Conservation (phyloP, 2,113 vertebrate species). For the Ciconia maguari region DNA sequence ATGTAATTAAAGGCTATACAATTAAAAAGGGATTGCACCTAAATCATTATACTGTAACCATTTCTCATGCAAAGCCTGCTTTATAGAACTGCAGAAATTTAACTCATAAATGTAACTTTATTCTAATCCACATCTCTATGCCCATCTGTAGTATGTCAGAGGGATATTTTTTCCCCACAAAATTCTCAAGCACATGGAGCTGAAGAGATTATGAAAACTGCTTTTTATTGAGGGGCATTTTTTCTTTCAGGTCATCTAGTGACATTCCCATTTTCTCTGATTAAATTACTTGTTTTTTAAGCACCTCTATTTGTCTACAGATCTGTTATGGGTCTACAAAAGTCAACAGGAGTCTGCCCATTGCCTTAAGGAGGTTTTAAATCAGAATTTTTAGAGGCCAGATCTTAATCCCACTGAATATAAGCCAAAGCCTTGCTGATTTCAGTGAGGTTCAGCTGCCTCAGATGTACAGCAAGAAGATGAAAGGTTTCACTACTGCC, state of each 20-base stretch:
- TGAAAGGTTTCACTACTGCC: background rate
- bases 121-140: background rate
- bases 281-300: background rate
- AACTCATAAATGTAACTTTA: background rate
- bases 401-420: background rate
- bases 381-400: background rate
- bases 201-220: background rate
- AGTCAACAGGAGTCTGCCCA: background rate
- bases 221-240: background rate
- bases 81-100: background rate
- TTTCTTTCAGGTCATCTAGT: background rate
- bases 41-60: background rate
- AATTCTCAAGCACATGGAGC: background rate
- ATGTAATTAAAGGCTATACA: slow-evolving; percentile 6
- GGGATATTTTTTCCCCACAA: background rate
- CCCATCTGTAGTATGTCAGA: background rate
- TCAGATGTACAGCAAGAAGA: background rate
- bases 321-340: background rate
- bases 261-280: background rate
- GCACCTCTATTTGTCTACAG: background rate
- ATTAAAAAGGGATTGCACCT: slow-evolving; percentile 29
- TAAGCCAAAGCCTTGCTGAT: background rate
- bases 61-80: background rate
- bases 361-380: background rate
- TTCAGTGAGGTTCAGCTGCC: background rate